These are phyloP conservation scores for Spatula clypeata DNA, from an alignment of 2,797 vertebrate genomes.

Conservation along the genomic window DNA sequence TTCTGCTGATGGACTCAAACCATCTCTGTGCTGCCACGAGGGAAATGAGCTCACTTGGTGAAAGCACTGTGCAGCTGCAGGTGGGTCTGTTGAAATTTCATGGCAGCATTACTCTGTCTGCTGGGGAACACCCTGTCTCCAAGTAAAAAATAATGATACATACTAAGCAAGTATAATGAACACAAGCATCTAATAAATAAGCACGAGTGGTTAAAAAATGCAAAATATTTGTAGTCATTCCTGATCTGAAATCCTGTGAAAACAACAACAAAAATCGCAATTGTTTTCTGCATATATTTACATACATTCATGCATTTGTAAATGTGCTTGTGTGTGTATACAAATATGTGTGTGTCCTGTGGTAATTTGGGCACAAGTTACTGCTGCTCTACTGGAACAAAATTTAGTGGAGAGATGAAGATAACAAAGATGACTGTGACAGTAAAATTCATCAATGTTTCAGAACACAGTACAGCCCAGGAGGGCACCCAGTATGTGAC, in stretches of 20 bases:
- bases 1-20: not conserved
- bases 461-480: not conserved
- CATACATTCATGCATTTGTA: not conserved
- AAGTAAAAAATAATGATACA: not conserved
- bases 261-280: accelerated
- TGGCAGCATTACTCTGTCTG: not conserved
- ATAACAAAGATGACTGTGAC: not conserved
- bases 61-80: not conserved
- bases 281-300: not conserved
- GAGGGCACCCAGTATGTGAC: not conserved
- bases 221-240: not conserved
- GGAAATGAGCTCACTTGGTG: not conserved
- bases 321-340: not conserved
- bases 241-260: not conserved
- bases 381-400: not conserved
- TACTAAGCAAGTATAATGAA: not conserved
- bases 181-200: not conserved
- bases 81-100: not conserved
- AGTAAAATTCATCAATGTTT: not conserved
- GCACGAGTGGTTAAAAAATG: not conserved
- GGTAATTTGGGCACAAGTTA: not conserved
- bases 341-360: accelerated
- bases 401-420: not conserved
- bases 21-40: not conserved
- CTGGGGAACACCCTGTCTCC: accelerated